Conservation (phyloP, 2,113 vertebrate species). For the Synodontis membranacea region DNA sequence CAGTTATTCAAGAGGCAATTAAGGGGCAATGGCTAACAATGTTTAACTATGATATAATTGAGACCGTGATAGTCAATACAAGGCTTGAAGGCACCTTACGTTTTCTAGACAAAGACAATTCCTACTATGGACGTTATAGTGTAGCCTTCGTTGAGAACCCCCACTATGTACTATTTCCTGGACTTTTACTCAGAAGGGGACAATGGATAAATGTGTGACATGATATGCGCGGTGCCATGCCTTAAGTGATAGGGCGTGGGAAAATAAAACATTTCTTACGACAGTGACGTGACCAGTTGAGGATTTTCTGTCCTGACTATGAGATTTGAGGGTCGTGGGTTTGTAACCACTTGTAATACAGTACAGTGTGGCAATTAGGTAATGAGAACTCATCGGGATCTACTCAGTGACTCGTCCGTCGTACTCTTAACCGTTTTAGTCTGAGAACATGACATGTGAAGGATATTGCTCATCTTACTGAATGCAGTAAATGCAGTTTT, state of each 20-base stretch:
- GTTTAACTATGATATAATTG: not conserved
- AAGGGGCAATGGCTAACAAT: not conserved
- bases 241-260: not conserved
- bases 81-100: not conserved
- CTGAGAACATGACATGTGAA: not conserved
- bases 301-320: not conserved
- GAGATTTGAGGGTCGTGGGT: not conserved
- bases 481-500: not conserved
- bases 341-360: not conserved
- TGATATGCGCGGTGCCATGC: not conserved
- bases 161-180: not conserved
- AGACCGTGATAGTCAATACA: not conserved
- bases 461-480: not conserved
- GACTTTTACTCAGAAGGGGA: not conserved
- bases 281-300: not conserved
- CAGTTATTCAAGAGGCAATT: not conserved
- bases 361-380: too few species aligned
- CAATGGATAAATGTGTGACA: slow-evolving; percentile 3
- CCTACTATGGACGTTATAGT: not conserved
- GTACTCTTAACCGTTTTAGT: not conserved
- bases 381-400: not conserved
- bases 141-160: not conserved
- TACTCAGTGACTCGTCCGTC: not conserved
- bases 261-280: not conserved
- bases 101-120: not conserved